phyloP scores from a whole-genome alignment of 2,113 vertebrate genomes.

The Smithornis capensis region DNA sequence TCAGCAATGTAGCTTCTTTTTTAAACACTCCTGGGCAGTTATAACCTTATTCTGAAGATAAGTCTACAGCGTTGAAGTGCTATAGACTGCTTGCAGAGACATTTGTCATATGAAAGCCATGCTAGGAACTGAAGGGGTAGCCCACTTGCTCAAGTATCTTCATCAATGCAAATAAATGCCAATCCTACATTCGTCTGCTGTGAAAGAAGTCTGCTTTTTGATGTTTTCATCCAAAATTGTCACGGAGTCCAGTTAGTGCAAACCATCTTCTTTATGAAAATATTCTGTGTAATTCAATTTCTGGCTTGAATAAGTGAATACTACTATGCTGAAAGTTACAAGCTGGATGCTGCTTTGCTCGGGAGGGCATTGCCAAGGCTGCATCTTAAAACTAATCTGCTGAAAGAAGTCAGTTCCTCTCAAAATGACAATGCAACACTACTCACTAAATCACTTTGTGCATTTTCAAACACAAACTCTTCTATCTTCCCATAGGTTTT shows the following conservation, averaged over 20 bases:
- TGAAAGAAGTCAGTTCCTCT: not conserved
- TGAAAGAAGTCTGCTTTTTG: not conserved
- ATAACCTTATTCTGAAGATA: not conserved
- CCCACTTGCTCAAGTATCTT: not conserved
- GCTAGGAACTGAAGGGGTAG: conserved; percentile 23
- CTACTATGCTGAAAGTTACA: not conserved
- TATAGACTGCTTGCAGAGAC: not conserved
- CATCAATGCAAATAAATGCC: not conserved
- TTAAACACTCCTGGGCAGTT: conserved; percentile 24
- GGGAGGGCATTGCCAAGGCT: not conserved
- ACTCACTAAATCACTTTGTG: not conserved
- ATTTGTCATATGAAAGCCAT: not conserved
- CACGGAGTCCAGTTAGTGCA: fast-evolving
- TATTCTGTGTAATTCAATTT: not conserved
- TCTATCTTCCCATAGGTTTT: not conserved
- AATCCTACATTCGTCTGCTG: not conserved
- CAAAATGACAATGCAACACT: not conserved
- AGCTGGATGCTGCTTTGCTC: not conserved
- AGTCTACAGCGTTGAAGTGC: not conserved
- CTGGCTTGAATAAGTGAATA: not conserved
- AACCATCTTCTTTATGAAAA: not conserved
- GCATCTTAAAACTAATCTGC: not conserved
- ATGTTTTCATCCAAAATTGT: not conserved
- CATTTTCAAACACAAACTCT: not conserved
- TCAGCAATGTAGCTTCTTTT: not conserved